Evolutionary conservation across 2,113 vertebrate genomes (phyloP).

Genomic region (Pelusios castaneus): DNA sequence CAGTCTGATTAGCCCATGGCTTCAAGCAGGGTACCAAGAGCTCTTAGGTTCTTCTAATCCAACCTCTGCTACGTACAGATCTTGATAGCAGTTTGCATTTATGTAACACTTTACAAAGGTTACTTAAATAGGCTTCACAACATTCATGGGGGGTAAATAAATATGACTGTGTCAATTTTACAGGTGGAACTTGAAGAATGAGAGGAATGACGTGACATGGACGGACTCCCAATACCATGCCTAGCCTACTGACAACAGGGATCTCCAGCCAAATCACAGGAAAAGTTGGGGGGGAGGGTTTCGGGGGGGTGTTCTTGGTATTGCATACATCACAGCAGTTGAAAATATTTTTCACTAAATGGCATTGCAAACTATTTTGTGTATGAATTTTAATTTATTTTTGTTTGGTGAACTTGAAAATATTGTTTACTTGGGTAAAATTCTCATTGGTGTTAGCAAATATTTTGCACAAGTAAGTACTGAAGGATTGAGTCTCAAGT

Average conservation of each 20-base stretch:
- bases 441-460: neutral
- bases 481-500: neutral
- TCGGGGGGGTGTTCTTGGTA: neutral
- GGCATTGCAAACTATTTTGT: neutral
- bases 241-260: neutral
- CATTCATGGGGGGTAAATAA: neutral
- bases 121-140: neutral
- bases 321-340: fast-evolving
- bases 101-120: neutral
- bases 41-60: neutral
- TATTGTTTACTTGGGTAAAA: neutral
- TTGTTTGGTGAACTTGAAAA: constrained; percentile 15
- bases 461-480: neutral
- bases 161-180: neutral
- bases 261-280: neutral
- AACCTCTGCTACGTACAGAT: neutral
- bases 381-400: neutral
- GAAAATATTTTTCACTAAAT: neutral
- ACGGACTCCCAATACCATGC: neutral
- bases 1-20: too few species aligned
- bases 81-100: neutral
- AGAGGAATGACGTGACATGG: too few species aligned
- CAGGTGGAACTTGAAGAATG: neutral
- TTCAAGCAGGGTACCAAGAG: too few species aligned
- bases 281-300: neutral